Evolutionary conservation across 2,113 vertebrate genomes (phyloP), one percentile per base, ranked within the genome.

Genomic region (Cyphomyrus discorhynchus): DNA sequence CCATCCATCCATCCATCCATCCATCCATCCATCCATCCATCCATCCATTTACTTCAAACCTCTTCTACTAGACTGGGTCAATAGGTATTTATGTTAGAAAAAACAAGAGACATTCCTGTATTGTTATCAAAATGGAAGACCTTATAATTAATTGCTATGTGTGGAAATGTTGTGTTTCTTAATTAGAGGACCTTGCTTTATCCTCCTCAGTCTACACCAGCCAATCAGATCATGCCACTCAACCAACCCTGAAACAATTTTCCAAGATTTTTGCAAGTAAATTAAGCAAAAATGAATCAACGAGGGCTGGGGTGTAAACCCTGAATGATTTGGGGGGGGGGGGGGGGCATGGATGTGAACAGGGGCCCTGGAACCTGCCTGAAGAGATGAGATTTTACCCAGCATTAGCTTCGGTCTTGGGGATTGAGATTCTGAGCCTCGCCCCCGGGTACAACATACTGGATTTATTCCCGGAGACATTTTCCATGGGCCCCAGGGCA

Each of bases 71-170:
- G 10, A 31, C 62, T 31, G 27, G n/a, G 1, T 31, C n/a, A 90
- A 91, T 88, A 90, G n/a, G 62, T 70, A 31, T 70, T 70, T 70
- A 70, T 90, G 74, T 90, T 88, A 89, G 89, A 89, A 84, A 47
- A 47, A 46, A 45, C 11, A 70, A 17, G 42, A 5, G 24, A 58
- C 27, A 70, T 24, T 52, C 19, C 39, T 82, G 35, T 82, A 49
- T 82, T 45, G 46, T 47, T 21, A 46, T 83, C 74, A 35, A 10
- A n/a, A 50, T 50, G 83, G 66, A 50, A 35, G 2, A 83, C 46
- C 45, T 83, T 35, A 83, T 9, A 42, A 24, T 42, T n/a, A 74
- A 74, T 74, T 5, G 9, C 19, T 88, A 9, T 24, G 17, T 19
- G 21, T 45, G 35, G 21, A 56, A 88, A 27, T 5, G 35, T 4